A percentile compares a stretch with the other conserved stretches of the same genome.
These are phyloP conservation scores for Galendromus occidentalis DNA, from an alignment of 1,140 invertebrate genomes.

Conservation along the genomic window DNA sequence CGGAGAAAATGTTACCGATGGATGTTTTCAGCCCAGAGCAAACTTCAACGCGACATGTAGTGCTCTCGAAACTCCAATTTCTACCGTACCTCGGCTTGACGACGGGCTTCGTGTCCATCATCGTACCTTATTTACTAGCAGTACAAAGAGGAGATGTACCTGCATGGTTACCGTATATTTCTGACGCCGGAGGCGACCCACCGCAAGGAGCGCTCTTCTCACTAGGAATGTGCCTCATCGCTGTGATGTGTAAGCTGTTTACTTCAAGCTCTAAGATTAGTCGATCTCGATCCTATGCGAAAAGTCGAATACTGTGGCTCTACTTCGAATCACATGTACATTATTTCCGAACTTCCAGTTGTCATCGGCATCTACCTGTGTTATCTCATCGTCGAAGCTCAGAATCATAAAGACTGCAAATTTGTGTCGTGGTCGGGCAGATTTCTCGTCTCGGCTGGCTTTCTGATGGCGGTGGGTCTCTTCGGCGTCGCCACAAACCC, in stretches of 20 bases:
- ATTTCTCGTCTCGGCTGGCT: neutral
- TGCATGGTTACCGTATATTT: neutral
- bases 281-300: too few relatives aligned
- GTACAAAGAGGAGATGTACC: neutral
- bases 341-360: neutral
- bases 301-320: too few relatives aligned
- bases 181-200: slow-evolving; percentile 4
- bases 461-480: neutral
- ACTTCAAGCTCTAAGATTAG: too few relatives aligned
- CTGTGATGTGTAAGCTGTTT: neutral
- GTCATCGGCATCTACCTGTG: neutral
- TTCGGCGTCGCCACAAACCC: neutral
- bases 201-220: neutral
- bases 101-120: neutral
- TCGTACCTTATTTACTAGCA: neutral
- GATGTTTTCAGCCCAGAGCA: neutral
- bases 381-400: neutral
- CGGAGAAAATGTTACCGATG: neutral
- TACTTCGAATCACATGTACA: too few relatives aligned
- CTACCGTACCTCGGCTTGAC: neutral
- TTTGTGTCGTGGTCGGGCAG: neutral
- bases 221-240: neutral
- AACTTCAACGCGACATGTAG: neutral
- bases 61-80: neutral
- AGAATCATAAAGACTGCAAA: neutral